A percentile compares a stretch with the other conserved stretches of the same genome.
phyloP scores from a whole-genome alignment of 2,797 vertebrate genomes.

The Anguilla pacifica region DNA sequence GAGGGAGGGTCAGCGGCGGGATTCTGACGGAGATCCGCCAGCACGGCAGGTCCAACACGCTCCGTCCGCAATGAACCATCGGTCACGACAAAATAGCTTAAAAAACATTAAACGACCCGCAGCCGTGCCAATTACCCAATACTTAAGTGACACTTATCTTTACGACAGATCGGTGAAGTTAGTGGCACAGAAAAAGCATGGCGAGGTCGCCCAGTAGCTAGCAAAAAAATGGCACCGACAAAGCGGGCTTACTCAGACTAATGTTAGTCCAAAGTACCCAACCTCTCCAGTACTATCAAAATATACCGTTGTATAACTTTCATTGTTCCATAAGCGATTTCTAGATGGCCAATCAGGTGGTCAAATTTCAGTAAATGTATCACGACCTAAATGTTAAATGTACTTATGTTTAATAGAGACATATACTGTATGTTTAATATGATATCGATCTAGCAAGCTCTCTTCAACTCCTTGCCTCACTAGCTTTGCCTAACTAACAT shows the following conservation, averaged over 20 bases:
- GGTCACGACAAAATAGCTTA: not conserved
- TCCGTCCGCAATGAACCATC: not conserved
- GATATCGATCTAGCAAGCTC: too few species aligned
- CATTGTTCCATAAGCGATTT: not conserved
- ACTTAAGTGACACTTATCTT: not conserved
- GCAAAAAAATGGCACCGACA: not conserved
- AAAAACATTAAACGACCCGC: not conserved
- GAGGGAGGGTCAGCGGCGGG: not conserved
- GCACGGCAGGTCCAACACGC: not conserved
- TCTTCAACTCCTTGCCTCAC: not conserved
- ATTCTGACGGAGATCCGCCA: not conserved
- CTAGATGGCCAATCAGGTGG: not conserved
- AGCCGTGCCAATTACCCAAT: not conserved
- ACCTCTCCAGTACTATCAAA: not conserved
- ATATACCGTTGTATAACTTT: not conserved
- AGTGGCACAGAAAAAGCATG: not conserved
- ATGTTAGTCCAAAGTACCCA: not conserved
- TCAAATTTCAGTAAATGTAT: not conserved
- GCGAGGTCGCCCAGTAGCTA: not conserved
- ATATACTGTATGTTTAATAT: too few species aligned
- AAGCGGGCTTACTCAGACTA: not conserved
- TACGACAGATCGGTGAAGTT: not conserved
- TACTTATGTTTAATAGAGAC: not conserved
- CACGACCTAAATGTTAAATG: not conserved
- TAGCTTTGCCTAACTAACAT: not conserved